Evolutionary conservation across 2,888 invertebrate species (phyloP).

Genomic region (Corbicula japonica): DNA sequence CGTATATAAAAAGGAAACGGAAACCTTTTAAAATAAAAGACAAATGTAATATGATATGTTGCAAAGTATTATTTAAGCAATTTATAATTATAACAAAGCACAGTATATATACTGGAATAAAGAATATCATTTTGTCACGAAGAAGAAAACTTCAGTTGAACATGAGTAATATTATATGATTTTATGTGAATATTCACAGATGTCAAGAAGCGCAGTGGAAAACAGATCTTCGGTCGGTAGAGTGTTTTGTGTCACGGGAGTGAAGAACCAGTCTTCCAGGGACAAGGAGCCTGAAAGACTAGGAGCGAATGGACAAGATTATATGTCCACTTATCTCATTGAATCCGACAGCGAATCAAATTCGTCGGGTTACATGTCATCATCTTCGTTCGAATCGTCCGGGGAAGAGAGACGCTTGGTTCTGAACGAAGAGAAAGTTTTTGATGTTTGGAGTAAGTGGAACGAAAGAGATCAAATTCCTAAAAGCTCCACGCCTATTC

Average conservation of each 20-base stretch:
- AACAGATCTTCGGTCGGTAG: constrained; percentile 27
- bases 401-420: constrained; percentile 59
- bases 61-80: too few relatives aligned
- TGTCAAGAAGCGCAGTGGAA: constrained; percentile 6
- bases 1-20: too few relatives aligned
- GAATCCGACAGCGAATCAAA: constrained; percentile 56
- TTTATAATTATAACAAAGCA: too few relatives aligned
- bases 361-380: constrained; percentile 62
- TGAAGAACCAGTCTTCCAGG: neutral
- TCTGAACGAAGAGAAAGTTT: constrained; percentile 59
- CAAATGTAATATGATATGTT: too few relatives aligned
- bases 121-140: too few relatives aligned
- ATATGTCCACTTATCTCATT: constrained; percentile 4
- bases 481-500: constrained; percentile 60
- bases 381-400: constrained; percentile 63
- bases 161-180: too few relatives aligned
- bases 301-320: neutral
- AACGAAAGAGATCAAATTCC: constrained; percentile 32
- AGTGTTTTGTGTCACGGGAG: constrained; percentile 62
- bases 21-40: too few relatives aligned
- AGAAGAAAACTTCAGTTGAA: too few relatives aligned
- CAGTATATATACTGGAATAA: too few relatives aligned
- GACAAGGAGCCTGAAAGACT: neutral
- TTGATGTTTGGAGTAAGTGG: constrained; percentile 58
- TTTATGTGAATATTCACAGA: constrained; percentile 16